These are phyloP conservation scores for Felis chaus DNA, from an alignment of 2,113 vertebrate genomes.

Conservation along the genomic window DNA sequence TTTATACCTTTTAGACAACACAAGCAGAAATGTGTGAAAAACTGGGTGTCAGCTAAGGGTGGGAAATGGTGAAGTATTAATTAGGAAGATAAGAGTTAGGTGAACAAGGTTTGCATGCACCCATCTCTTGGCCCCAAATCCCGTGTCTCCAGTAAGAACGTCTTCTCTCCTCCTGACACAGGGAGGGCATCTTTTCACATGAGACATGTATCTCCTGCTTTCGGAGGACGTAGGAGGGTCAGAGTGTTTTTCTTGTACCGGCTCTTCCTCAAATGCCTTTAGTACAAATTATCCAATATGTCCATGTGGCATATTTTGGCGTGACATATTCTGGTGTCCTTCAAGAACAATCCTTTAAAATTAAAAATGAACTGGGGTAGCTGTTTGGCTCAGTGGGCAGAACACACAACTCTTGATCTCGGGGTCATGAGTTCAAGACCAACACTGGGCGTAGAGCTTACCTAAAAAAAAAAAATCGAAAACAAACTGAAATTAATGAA, in stretches of 20 bases:
- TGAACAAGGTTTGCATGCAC: not conserved
- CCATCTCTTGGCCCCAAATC: not conserved
- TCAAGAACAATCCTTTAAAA: constrained; percentile 41
- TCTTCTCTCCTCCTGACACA: not conserved
- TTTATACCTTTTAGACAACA: not conserved
- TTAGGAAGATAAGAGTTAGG: not conserved
- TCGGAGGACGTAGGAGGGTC: not conserved
- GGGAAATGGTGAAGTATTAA: not conserved
- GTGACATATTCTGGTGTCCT: not conserved
- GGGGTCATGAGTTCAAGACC: not conserved
- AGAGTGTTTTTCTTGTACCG: not conserved
- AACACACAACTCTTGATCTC: not conserved
- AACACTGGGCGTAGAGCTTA: not conserved
- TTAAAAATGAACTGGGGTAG: not conserved
- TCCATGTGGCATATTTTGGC: not conserved
- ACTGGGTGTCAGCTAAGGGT: not conserved
- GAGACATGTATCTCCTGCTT: not conserved
- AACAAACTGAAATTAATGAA: not conserved
- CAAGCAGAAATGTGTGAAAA: not conserved
- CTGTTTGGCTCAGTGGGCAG: not conserved
- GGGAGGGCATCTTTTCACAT: not conserved
- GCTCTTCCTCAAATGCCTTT: not conserved
- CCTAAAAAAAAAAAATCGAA: constrained; percentile 32
- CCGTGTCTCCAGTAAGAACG: not conserved
- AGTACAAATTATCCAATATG: not conserved